A percentile compares a stretch with the other conserved stretches of the same genome.
Conservation (phyloP, 30 jellyfish, hydroid and myxozoan genomes). For the Nemopilema nomurai region DNA sequence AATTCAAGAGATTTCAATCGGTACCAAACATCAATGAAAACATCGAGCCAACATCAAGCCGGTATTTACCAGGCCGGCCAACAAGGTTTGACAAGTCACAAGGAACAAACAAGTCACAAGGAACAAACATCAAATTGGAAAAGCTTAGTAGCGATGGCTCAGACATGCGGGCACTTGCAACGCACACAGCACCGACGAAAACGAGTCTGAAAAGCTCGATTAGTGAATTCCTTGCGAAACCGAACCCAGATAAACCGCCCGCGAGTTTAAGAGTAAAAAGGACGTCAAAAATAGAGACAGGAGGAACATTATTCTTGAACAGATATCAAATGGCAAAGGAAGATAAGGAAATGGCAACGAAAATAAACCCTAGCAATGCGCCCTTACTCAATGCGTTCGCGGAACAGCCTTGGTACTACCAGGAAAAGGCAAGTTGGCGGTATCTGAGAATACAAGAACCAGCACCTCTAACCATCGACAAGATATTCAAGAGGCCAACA, state of each 20-base stretch:
- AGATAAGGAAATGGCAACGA: background rate
- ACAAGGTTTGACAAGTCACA: slow-evolving; percentile 8
- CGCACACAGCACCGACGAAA: background rate
- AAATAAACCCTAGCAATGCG: slow-evolving; percentile 54
- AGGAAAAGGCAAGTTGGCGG: slow-evolving; percentile 53
- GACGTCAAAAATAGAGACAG: background rate
- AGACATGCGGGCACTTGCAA: background rate
- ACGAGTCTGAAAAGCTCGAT: background rate
- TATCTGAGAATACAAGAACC: slow-evolving; percentile 57
- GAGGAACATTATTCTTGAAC: background rate
- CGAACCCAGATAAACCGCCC: slow-evolving; percentile 65
- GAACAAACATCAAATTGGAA: background rate
- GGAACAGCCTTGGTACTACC: slow-evolving; percentile 56
- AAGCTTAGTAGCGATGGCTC: background rate
- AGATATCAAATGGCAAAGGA: slow-evolving; percentile 11
- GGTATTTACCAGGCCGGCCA: slow-evolving; percentile 28
- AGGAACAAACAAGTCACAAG: background rate
- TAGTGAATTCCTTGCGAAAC: slow-evolving; percentile 51
- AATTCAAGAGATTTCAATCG: slow-evolving; percentile 38
- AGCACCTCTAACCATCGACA: slow-evolving; percentile 37
- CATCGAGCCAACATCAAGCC: slow-evolving; percentile 39
- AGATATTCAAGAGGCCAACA: slow-evolving; percentile 12
- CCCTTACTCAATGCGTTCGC: slow-evolving; percentile 41
- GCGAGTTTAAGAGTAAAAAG: slow-evolving; percentile 35
- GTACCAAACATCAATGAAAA: slow-evolving; percentile 37